Percentiles rank a stretch among this genome's conserved stretches.
phyloP scores from a whole-genome alignment of 2,797 vertebrate species.

The Melanogrammus aeglefinus region DNA sequence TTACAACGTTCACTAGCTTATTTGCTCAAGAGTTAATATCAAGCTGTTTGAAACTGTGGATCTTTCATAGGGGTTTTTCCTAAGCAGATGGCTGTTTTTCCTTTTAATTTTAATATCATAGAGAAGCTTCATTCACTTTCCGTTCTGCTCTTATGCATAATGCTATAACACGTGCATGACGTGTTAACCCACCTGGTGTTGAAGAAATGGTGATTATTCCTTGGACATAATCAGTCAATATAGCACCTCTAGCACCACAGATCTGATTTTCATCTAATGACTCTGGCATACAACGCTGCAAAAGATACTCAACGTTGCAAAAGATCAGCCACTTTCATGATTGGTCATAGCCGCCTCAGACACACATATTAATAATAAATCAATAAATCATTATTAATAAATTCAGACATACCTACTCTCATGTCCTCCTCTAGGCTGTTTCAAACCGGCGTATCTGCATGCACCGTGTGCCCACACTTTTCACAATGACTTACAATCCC shows the following conservation, averaged over 20 bases:
- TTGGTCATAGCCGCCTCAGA: background rate
- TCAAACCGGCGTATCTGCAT: background rate
- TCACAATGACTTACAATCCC: background rate
- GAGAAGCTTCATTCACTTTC: background rate
- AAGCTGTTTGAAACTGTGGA: background rate
- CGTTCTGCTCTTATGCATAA: background rate
- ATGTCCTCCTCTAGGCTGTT: background rate
- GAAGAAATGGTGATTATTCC: background rate
- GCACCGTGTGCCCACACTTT: background rate
- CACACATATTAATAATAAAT: background rate
- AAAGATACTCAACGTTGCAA: background rate
- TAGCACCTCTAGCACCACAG: no score
- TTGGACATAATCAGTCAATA: background rate
- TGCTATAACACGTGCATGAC: background rate
- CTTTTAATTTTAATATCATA: background rate
- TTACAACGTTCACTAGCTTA: background rate
- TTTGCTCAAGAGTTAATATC: background rate
- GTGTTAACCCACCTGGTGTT: background rate
- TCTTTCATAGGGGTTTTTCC: background rate
- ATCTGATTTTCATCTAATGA: background rate
- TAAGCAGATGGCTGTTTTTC: background rate
- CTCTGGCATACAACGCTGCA: background rate
- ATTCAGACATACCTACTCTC: background rate
- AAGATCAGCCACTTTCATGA: background rate
- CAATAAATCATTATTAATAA: background rate